Evolutionary conservation across 2,888 invertebrate species (phyloP), one percentile per base, ranked within the genome.

Genomic region (Apotomis turbidana): DNA sequence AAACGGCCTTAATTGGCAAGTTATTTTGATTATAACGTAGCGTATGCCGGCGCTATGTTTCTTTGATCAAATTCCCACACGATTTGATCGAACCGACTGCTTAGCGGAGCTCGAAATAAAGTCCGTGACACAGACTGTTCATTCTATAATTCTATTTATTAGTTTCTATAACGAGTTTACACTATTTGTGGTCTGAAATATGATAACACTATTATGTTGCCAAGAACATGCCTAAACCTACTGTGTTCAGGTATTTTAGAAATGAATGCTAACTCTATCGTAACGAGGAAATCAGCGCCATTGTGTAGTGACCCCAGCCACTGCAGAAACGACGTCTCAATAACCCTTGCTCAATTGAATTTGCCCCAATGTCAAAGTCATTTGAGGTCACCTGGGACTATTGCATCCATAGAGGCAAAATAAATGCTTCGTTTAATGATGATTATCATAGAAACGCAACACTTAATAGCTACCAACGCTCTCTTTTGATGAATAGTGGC

Each of bases 241-340:
- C 27, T 27, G 27, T 58, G 36, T 58, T 38, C 58, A 12, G 12
- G n/a, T 58, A 38, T 59, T 13, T 38, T 38, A n/a, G 36, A 6
- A 59, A 44, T 15, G 3, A n/a, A 59, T 44, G 44, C 44, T n/a
- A 54, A 27, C 41, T 10, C 15, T 41, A 15, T 15, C 55, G 55
- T 64, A 66, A 66, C 71, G 6, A 58, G 67, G 10, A 58, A 58
- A 57, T 44, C 15, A 38, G 61, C 52, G 51, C 62, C 41, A 68
- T 59, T 72, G 62, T 68, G 58, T 72, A 44, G 72, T 62, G 58
- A 46, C 62, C 68, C 49, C 54, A 44, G 6, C 41, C 6, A 68
- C 49, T 46, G 5, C 41, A 10, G 44, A 51, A 15, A 41, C 41
- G 46, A 66, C 64, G 59, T 60, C 66, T 52, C 54, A 66, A 61